Evolutionary conservation across 2,113 vertebrate genomes (phyloP), one percentile per base, ranked within the genome.

Genomic region (Crocuta crocuta): DNA sequence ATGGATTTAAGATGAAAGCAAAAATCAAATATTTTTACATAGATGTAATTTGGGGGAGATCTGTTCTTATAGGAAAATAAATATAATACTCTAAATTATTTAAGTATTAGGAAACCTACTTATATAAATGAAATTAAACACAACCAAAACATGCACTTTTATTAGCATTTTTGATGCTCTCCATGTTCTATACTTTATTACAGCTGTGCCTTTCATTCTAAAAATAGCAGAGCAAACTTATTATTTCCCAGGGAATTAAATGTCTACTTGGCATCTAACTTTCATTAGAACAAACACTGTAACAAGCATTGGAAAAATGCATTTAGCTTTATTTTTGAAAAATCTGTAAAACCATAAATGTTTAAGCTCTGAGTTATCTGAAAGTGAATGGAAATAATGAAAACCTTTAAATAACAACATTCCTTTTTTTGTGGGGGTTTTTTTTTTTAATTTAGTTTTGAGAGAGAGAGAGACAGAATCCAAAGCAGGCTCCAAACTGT

Each of bases 1-100:
- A 97, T 81, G 63, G 93, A 93, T 97, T 28, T 85, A 97, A 97
- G 84, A 63, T 90, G 84, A 93, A 98, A 39, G 39, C 98, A 97
- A 86, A 97, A 95, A 85, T 74, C 84, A 17, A 76, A 89, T 84
- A 96, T 95, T 96, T 93, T 53, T 93, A 92, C 61, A 86, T 3
- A 91, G 86, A 97, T 97, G 83, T 94, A 93, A 85, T 97, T 97
- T 91, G 63, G 50, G 19, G 78, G 73, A 83, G 39, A 15, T 55
- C 95, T 33, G 7, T 39, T 65, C 28, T 1, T 78, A 63, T 39
- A 24, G 39, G 90, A 35, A 50, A 84, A 45, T 91, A 79, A 74
- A 31, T 31, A 31, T 6, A 53, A 95, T n/a, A 1, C 1, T 78
- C 5, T 43, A 96, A 35, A 48, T 35, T 74, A 71, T 92, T 55